Conservation (phyloP, 2,888 invertebrate genomes). For the Gerris lacustris region DNA sequence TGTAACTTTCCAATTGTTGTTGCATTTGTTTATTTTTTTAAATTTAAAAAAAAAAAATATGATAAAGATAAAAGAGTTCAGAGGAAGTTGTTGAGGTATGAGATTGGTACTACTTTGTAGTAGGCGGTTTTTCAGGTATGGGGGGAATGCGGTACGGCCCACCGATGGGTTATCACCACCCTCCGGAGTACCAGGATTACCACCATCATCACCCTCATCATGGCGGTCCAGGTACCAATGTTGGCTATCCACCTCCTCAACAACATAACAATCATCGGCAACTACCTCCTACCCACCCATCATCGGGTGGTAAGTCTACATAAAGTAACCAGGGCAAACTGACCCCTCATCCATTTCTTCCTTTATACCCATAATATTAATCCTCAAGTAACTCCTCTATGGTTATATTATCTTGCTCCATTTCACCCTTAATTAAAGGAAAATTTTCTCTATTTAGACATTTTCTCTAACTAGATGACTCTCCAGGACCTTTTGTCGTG, state of each 20-base stretch:
- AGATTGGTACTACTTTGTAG: neutral
- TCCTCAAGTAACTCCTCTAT: no score
- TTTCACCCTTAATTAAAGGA: no score
- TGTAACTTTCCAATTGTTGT: no score
- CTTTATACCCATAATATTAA: no score
- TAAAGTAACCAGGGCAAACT: neutral
- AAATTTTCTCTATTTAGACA: no score
- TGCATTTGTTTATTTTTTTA: no score
- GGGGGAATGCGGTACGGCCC: neutral
- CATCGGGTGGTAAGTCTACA: conserved; percentile 1
- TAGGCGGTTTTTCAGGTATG: conserved; percentile 5
- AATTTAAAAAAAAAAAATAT: neutral
- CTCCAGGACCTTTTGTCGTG: no score
- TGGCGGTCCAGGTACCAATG: neutral
- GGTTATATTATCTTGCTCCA: no score
- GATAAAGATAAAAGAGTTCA: neutral
- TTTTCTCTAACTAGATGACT: no score
- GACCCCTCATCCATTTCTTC: neutral
- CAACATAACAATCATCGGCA: neutral
- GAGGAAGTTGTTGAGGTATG: neutral
- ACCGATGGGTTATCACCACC: neutral
- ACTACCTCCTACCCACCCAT: neutral
- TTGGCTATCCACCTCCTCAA: neutral
- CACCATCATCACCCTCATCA: neutral
- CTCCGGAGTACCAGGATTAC: neutral